Conservation (phyloP, 2,113 vertebrate genomes). For the Mastomys coucha region DNA sequence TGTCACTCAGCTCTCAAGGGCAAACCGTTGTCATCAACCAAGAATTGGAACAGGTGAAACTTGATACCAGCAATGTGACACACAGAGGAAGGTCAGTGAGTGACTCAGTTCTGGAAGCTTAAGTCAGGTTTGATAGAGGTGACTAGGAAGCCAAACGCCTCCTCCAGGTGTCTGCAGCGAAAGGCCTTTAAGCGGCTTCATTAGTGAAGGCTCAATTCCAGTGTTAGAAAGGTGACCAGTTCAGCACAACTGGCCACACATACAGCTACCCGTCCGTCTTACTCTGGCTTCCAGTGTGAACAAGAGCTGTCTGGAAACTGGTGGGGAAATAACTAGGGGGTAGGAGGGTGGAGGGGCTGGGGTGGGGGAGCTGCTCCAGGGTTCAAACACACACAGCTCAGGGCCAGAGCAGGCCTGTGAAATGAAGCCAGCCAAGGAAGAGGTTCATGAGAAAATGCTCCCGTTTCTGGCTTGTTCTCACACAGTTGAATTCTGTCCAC, state of each 20-base stretch:
- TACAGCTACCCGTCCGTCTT: not conserved
- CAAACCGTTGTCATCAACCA: constrained; percentile 67
- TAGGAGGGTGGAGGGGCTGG: too few species aligned
- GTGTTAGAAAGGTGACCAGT: not conserved
- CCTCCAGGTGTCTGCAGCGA: not conserved
- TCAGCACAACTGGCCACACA: not conserved
- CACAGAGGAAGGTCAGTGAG: constrained; percentile 23
- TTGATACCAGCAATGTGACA: constrained; percentile 50
- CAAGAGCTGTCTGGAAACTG: not conserved
- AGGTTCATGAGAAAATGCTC: not conserved
- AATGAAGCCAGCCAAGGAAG: not conserved
- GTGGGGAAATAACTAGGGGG: not conserved
- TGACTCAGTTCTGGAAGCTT: constrained; percentile 56
- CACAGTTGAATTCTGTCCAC: not conserved
- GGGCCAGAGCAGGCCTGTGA: not conserved
- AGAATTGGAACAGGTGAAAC: constrained; percentile 77
- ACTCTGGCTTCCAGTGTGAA: not conserved
- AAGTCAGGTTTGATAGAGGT: constrained; percentile 21
- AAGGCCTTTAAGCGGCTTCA: not conserved
- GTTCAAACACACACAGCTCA: not conserved
- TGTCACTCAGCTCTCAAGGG: constrained; percentile 59
- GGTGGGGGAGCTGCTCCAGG: not conserved
- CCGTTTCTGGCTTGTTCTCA: not conserved
- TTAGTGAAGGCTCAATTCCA: not conserved
- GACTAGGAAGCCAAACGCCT: not conserved